phyloP scores from a whole-genome alignment of 2,888 invertebrate genomes.

The Lymantria dispar region DNA sequence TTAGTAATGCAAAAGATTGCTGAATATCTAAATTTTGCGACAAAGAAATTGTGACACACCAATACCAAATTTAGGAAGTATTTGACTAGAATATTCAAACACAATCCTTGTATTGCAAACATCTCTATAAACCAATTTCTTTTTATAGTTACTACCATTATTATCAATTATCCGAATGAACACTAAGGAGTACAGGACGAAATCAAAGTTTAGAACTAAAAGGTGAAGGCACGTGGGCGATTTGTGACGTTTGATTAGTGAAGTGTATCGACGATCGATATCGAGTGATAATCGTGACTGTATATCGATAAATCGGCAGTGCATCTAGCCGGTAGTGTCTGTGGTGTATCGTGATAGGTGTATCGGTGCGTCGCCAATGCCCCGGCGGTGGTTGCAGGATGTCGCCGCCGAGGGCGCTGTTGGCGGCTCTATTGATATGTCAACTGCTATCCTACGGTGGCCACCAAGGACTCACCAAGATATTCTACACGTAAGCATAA shows the following conservation, averaged over 20 bases:
- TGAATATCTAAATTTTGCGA: too few relatives aligned
- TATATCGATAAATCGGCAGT: slow-evolving; percentile 10
- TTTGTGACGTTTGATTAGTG: neutral
- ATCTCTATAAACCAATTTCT: slow-evolving; percentile 6
- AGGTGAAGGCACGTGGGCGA: slow-evolving; percentile 8
- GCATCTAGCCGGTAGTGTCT: slow-evolving; percentile 17
- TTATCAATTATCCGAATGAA: slow-evolving; percentile 10
- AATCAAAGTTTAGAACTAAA: slow-evolving; percentile 11
- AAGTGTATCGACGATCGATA: neutral
- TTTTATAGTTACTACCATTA: slow-evolving; percentile 14
- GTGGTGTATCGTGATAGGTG: slow-evolving; percentile 64
- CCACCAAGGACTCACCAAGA: slow-evolving; percentile 80
- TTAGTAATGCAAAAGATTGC: too few relatives aligned
- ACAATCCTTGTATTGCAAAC: slow-evolving; percentile 38
- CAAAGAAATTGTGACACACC: too few relatives aligned
- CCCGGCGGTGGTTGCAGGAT: slow-evolving; percentile 71
- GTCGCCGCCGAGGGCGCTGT: slow-evolving; percentile 80
- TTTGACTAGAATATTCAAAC: slow-evolving; percentile 2
- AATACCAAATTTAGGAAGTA: neutral
- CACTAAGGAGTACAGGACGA: slow-evolving; percentile 6
- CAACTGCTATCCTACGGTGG: slow-evolving; percentile 78
- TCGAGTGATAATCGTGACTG: neutral
- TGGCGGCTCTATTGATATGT: slow-evolving; percentile 72
- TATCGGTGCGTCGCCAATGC: slow-evolving; percentile 70
- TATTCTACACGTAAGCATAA: slow-evolving; percentile 73